Percentiles rank a stretch among this genome's conserved stretches.
phyloP scores from a whole-genome alignment of 2,888 invertebrate genomes.

The Tipula vernalis region DNA sequence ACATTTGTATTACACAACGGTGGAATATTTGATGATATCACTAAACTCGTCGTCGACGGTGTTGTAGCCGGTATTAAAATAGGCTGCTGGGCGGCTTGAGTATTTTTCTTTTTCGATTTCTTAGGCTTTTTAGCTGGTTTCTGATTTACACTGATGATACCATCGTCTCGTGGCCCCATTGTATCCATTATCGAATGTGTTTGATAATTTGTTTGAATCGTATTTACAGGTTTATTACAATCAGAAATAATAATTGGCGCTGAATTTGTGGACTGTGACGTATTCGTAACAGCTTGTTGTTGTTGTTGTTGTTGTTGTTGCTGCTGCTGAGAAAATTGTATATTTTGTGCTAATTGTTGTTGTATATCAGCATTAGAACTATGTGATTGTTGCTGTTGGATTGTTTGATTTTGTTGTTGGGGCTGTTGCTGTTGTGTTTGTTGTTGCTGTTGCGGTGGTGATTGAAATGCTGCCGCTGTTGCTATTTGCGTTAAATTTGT shows the following conservation, averaged over 20 bases:
- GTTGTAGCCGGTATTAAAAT: constrained; percentile 15
- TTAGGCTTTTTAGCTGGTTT: background rate
- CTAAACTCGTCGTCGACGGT: background rate
- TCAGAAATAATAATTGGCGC: background rate
- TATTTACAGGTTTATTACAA: background rate
- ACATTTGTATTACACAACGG: background rate
- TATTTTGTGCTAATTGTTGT: constrained; percentile 19
- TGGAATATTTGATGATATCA: background rate
- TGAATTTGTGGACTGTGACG: constrained; percentile 13
- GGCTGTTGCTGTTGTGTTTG: constrained; percentile 16
- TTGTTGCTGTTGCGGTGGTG: constrained; percentile 25
- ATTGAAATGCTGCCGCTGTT: constrained; percentile 26
- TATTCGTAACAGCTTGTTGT: background rate
- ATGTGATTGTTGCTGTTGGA: constrained; percentile 20
- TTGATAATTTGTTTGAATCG: constrained; percentile 13
- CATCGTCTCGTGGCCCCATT: constrained; percentile 8
- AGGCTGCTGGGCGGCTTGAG: background rate
- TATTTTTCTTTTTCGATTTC: constrained; percentile 17
- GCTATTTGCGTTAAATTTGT: constrained; percentile 31
- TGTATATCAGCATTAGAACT: constrained; percentile 15
- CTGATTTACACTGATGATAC: constrained; percentile 9
- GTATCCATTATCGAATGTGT: background rate
- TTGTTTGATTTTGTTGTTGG: constrained; percentile 12
- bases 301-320: constrained; percentile 16
- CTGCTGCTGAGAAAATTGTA: constrained; percentile 21